Base-by-base conservation (phyloP, 2,888 invertebrate species). In the Scaptodrosophila latifasciaeformis region DNA sequence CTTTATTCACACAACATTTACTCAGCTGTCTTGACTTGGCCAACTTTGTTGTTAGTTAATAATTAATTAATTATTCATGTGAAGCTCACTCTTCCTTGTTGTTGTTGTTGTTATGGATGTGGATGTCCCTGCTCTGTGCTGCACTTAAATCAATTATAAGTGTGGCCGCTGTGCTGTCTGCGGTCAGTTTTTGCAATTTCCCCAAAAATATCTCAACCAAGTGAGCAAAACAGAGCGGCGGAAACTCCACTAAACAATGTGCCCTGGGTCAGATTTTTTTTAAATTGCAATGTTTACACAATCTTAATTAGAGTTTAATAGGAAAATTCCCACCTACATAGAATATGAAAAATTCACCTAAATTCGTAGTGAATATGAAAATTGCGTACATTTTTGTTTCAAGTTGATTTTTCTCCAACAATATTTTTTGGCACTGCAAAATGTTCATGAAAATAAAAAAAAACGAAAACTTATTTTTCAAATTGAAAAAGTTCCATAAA, bases 401-500 rank as follows among this genome's bases (percentile, higher is more conserved):
- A n/a, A n/a, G 63, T 65, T 61, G 57, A 35, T 57, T 59, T 54
- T 61, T 58, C 54, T 34, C 7, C 2, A 24, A 27, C 52, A 24
- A 24, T 24, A 7, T 24, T 24, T 24, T 3, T 24, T 7, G 24
- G 7, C 24, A 7, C 24, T 7, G 24, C 7, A 72, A 76, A 71
- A 79, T 77, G 56, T 61, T 59, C 60, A 68, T 70, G 62, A 65
- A 72, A n/a, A 72, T 71, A 56, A 59, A n/a, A n/a, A n/a, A n/a
- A n/a, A n/a, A 17, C 37, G 2, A 37, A 17, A 12, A 12, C 17
- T 75, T 74, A 75, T 70, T 75, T n/a, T n/a, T 74, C 74, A 80
- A 75, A 75, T 75, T 75, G 75, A 75, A 75, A 75, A 75, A 75
- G 80, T 75, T 75, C 64, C 66, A 75, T 75, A 75, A 75, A 75